Base-by-base conservation (phyloP, 2,888 invertebrate genomes). In the Theristus sp. region DNA sequence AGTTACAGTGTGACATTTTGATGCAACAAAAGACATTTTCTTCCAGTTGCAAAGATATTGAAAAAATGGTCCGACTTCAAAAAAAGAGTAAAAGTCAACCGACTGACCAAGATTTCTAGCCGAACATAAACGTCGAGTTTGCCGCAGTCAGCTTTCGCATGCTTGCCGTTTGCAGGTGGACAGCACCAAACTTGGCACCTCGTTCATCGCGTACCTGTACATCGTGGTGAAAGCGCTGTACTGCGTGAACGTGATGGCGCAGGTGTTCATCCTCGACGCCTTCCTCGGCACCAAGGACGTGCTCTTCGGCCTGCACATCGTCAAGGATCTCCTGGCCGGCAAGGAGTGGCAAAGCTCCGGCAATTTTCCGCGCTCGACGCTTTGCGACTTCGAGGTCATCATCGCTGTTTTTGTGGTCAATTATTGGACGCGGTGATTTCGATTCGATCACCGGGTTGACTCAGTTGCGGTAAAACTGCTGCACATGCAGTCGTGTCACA, bases 371-470 rank as follows among this genome's bases (percentile, higher is more conserved):
- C 65, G 72, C 28, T 73, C 73, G 10, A 72, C 72, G 22, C 61
- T 72, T 20, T 72, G 72, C 61, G 72, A 72, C 60, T 73, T 73
- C 61, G 73, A 73, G 65, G 72, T 73, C 22, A 73, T 72, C 61
- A 72, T 69, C 46, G 46, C 61, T 25, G 22, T 38, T 17, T 38
- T 38, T 17, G 38, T n/a, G n/a, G n/a, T n/a, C n/a, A n/a, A n/a
- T n/a, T n/a, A n/a, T n/a, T n/a, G n/a, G n/a, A n/a, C n/a, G n/a
- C n/a, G n/a, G n/a, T n/a, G n/a, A n/a, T n/a, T n/a, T n/a, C n/a
- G n/a, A n/a, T n/a, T n/a, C n/a, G n/a, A n/a, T n/a, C n/a, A n/a
- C n/a, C n/a, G n/a, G n/a, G n/a, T n/a, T n/a, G n/a, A n/a, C n/a
- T n/a, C n/a, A n/a, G n/a, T n/a, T n/a, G n/a, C n/a, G n/a, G n/a